These are phyloP conservation scores for Cydia fagiglandana DNA, from an alignment of 1,140 invertebrate species.

Conservation along the genomic window DNA sequence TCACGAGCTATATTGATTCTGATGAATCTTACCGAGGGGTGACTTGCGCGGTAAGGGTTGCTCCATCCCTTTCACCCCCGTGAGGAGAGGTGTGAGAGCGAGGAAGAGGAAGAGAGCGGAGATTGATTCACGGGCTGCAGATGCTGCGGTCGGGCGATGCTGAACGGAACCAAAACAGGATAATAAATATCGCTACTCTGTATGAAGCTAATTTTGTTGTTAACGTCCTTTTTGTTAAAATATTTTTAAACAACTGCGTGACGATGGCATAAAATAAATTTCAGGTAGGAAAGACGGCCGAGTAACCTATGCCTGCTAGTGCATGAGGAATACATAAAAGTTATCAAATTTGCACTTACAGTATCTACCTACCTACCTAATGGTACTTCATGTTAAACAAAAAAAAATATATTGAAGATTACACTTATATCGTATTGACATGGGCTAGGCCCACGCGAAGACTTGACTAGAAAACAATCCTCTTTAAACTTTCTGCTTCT, in stretches of 20 bases:
- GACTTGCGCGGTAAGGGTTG: slow-evolving; percentile 57
- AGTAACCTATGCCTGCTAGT: too few relatives aligned
- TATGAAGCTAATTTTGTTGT: not conserved
- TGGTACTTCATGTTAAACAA: too few relatives aligned
- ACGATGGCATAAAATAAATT: not conserved
- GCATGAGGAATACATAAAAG: too few relatives aligned
- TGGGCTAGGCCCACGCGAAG: too few relatives aligned
- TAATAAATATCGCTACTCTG: not conserved
- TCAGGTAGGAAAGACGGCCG: too few relatives aligned
- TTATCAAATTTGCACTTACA: too few relatives aligned
- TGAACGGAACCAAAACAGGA: slow-evolving; percentile 40
- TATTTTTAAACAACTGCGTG: not conserved
- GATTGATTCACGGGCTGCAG: slow-evolving; percentile 69
- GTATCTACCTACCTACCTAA: too few relatives aligned
- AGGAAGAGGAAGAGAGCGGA: slow-evolving; percentile 54
- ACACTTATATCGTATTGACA: too few relatives aligned
- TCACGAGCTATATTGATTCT: slow-evolving; percentile 59
- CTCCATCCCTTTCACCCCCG: slow-evolving; percentile 43
- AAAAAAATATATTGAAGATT: too few relatives aligned
- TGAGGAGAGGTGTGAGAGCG: slow-evolving; percentile 38
- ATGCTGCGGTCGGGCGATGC: slow-evolving; percentile 61
- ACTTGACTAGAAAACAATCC: not conserved
- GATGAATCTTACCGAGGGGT: slow-evolving; percentile 49
- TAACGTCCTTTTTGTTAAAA: not conserved
- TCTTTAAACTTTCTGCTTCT: not conserved